Evolutionary conservation across 2,888 invertebrate species (phyloP), one percentile per base, ranked within the genome.

Genomic region (Melanchra persicariae): DNA sequence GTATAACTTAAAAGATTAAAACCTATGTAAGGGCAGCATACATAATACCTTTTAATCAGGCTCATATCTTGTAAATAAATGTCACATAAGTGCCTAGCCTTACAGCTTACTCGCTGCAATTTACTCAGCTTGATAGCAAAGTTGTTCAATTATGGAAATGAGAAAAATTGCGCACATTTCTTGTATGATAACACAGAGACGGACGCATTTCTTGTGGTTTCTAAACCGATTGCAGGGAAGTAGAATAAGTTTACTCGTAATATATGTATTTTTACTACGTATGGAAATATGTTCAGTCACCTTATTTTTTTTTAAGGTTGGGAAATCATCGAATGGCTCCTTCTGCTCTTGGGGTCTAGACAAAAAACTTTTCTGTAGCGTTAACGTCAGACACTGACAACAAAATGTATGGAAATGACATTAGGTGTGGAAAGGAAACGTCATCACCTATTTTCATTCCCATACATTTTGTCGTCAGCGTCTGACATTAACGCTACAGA

Each of bases 111-210:
- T 79, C 24, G 0, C 15, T 9, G 54, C 43, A 47, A 55, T 67
- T 59, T 67, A 68, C 40, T n/a, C 51, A 59, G 45, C 62, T 12
- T 49, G 81, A 68, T 73, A 78, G 59, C 63, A 47, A 75, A 66
- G 22, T 69, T 70, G 74, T 59, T 57, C 75, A 78, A 75, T 81
- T 81, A 84, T 62, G 74, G 45, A 67, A 81, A 77, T 60, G 66
- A 67, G 73, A 81, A 75, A 81, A 71, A 84, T 84, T 75, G 57
- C 24, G 40, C 54, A 51, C 73, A 73, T 81, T 78, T 73, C 57
- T 55, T 59, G n/a, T 49, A 66, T 65, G 82, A 83, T 84, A 78
- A 61, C 62, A 26, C 12, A 61, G 52, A 47, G 66, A 55, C 55
- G 57, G 79, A 76, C 49, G 45, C 71, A 83, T 83, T 78, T 72